phyloP scores from a whole-genome alignment of 2,113 vertebrate species.

The Camelus bactrianus region DNA sequence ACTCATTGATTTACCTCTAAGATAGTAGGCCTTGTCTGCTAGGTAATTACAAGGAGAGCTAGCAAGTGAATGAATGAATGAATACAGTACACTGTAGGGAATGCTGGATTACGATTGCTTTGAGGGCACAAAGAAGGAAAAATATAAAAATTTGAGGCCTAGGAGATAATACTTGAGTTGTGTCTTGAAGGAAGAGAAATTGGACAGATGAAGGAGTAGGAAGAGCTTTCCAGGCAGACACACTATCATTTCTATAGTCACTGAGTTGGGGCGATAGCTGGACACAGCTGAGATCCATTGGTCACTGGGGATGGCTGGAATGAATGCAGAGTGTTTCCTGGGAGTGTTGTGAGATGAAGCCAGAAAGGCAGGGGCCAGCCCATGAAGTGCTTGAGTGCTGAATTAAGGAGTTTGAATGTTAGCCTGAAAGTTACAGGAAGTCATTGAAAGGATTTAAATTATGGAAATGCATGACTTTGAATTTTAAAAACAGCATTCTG shows the following conservation, averaged over 20 bases:
- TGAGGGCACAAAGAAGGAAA: not conserved
- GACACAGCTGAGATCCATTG: not conserved
- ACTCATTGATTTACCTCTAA: conserved; percentile 18
- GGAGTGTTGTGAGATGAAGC: not conserved
- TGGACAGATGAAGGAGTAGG: not conserved
- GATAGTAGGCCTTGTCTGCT: not conserved
- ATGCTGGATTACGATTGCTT: not conserved
- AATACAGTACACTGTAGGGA: not conserved
- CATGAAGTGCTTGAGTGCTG: not conserved
- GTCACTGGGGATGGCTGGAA: not conserved
- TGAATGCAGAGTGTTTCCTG: not conserved
- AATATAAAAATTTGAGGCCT: not conserved
- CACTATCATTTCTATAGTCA: not conserved
- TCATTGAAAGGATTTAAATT: not conserved
- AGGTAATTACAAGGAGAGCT: not conserved
- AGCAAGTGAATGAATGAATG: not conserved
- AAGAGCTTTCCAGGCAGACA: not conserved
- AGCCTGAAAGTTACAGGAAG: conserved; percentile 10
- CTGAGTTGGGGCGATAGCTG: not conserved
- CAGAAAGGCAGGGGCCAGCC: not conserved
- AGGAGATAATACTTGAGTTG: not conserved
- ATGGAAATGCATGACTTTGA: not conserved
- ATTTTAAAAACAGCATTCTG: not conserved
- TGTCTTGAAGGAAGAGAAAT: conserved; percentile 22
- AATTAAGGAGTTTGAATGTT: not conserved